A percentile compares a stretch with the other conserved stretches of the same genome.
phyloP scores from a whole-genome alignment of 2,797 vertebrate genomes.

The Sebastes melanostomus region DNA sequence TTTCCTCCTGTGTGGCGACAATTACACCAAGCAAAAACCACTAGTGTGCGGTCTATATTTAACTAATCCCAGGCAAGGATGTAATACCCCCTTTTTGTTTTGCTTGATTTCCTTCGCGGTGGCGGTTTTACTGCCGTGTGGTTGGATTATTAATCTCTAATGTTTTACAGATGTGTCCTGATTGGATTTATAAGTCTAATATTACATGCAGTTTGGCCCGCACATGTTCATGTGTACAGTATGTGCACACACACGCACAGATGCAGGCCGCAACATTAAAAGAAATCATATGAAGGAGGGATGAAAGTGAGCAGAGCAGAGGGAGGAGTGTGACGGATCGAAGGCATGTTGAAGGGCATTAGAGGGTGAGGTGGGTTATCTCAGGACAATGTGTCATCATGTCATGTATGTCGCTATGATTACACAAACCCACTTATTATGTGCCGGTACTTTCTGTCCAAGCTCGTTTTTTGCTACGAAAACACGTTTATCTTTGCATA shows the following conservation, averaged over 20 bases:
- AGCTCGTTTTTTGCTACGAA: conserved; percentile 7
- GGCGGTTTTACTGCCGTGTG: neutral
- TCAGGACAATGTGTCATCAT: conserved; percentile 48
- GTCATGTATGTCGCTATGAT: neutral
- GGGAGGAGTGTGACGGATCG: conserved; percentile 1
- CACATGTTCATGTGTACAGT: conserved; percentile 2
- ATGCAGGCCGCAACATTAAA: conserved; percentile 5
- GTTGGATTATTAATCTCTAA: conserved; percentile 44
- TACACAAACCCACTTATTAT: conserved; percentile 23
- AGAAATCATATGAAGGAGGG: conserved; percentile 16
- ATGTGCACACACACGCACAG: neutral
- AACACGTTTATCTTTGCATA: conserved; percentile 19
- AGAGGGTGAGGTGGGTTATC: conserved; percentile 30
- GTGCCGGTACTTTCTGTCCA: conserved; percentile 3
- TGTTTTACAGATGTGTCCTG: conserved; percentile 53
- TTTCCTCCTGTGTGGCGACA: conserved; percentile 6
- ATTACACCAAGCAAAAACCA: neutral
- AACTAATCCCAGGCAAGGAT: conserved; percentile 19
- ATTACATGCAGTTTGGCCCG: neutral
- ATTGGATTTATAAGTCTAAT: conserved; percentile 15
- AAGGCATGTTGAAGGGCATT: conserved; percentile 20
- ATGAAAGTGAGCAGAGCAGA: conserved; percentile 22
- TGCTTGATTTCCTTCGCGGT: conserved; percentile 27
- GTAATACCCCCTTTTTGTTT: conserved; percentile 15
- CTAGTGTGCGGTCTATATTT: conserved; percentile 7